Conservation (phyloP, 2,113 vertebrate species). For the Gallinago paraguaiae region DNA sequence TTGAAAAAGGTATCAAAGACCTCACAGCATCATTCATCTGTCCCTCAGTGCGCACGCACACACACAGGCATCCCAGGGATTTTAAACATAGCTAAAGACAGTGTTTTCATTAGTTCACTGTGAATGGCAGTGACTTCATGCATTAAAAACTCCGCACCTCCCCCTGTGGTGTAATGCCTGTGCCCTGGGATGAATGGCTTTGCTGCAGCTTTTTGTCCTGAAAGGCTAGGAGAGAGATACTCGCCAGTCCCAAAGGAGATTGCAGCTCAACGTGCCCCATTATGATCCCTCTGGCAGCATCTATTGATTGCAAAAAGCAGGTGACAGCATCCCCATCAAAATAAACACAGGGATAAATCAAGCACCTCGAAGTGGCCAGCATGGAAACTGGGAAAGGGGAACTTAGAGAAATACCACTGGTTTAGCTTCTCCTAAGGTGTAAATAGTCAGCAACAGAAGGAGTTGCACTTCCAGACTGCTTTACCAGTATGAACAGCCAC, state of each 20-base stretch:
- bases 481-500: not conserved
- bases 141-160: slow-evolving; percentile 53
- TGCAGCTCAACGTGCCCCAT: not conserved
- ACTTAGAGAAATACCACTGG: not conserved
- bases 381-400: not conserved
- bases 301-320: not conserved
- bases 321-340: not conserved
- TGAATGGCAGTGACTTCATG: slow-evolving; percentile 69
- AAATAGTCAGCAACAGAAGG: not conserved
- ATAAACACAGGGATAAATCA: not conserved
- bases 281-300: not conserved
- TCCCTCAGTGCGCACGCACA: not conserved
- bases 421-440: not conserved
- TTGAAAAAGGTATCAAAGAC: slow-evolving; percentile 68
- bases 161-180: slow-evolving; percentile 46
- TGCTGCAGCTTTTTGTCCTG: slow-evolving; percentile 46
- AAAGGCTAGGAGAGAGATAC: not conserved
- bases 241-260: not conserved
- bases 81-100: slow-evolving; percentile 55
- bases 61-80: slow-evolving; percentile 42
- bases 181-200: slow-evolving; percentile 48
- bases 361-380: not conserved
- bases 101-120: slow-evolving; percentile 40
- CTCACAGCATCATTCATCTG: slow-evolving; percentile 60
- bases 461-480: not conserved